Evolutionary conservation across 2,113 vertebrate genomes (phyloP).

Genomic region (Puffinus mauretanicus): DNA sequence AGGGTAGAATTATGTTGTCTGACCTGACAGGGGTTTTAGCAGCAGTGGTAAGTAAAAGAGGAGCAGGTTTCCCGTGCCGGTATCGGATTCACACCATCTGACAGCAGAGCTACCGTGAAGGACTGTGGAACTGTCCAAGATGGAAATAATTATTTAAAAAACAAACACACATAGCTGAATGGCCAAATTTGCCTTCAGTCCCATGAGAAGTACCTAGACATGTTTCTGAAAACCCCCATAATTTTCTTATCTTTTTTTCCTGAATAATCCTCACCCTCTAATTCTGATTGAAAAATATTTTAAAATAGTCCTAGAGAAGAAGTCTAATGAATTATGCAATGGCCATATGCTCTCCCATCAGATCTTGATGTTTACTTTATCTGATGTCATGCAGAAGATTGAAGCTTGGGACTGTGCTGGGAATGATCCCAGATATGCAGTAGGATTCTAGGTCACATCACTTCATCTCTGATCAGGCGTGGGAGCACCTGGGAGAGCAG

Average conservation of each 20-base stretch:
- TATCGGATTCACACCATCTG: neutral
- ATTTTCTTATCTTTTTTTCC: neutral
- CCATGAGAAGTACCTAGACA: neutral
- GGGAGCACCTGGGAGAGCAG: constrained; percentile 61
- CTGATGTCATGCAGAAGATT: constrained; percentile 17
- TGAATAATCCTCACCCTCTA: neutral
- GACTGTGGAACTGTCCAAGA: neutral
- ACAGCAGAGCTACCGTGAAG: neutral
- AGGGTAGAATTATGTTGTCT: neutral
- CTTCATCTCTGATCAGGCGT: neutral
- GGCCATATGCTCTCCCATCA: neutral
- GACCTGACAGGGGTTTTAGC: neutral
- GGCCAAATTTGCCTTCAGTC: neutral
- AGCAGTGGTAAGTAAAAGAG: neutral
- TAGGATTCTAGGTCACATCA: constrained; percentile 23
- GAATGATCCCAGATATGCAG: neutral
- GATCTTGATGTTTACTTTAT: constrained; percentile 3
- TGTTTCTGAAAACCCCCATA: neutral
- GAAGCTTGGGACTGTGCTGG: constrained; percentile 5
- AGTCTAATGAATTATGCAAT: neutral
- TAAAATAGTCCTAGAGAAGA: constrained; percentile 6
- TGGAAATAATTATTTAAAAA: neutral
- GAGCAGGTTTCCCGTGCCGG: neutral
- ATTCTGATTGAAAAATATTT: neutral
- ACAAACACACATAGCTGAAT: neutral